phyloP scores from a whole-genome alignment of 2,797 vertebrate species.

The Cyprinodon diabolis region DNA sequence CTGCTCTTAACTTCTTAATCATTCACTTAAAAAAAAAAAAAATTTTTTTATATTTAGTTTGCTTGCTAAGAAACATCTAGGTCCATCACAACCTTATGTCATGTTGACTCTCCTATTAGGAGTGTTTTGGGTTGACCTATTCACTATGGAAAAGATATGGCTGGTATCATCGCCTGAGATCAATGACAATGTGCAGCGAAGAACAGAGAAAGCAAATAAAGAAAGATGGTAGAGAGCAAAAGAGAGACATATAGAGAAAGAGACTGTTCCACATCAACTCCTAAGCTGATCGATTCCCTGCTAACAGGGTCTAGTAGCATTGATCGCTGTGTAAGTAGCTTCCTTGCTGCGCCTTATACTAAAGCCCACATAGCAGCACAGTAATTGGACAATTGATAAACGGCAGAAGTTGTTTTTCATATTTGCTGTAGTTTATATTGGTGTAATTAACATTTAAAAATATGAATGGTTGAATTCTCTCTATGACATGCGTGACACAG shows the following conservation, averaged over 20 bases:
- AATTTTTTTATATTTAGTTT: background rate
- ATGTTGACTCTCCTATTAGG: slow-evolving; percentile 46
- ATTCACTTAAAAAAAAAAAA: background rate
- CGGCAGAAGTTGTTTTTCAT: slow-evolving; percentile 27
- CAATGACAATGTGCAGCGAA: slow-evolving; percentile 52
- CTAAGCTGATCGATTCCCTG: slow-evolving; percentile 75
- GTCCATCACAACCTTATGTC: slow-evolving; percentile 38
- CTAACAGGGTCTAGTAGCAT: slow-evolving; percentile 75
- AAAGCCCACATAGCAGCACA: slow-evolving; percentile 54
- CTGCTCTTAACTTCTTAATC: background rate
- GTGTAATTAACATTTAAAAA: background rate
- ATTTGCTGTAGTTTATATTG: slow-evolving; percentile 6
- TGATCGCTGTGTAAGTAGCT: slow-evolving; percentile 76
- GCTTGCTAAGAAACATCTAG: slow-evolving; percentile 22
- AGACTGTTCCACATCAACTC: slow-evolving; percentile 71
- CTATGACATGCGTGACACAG: slow-evolving; percentile 9
- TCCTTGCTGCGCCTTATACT: slow-evolving; percentile 64
- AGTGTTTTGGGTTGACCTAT: slow-evolving; percentile 53
- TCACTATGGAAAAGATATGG: slow-evolving; percentile 56
- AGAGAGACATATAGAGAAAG: slow-evolving; percentile 54
- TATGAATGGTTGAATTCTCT: slow-evolving; percentile 10
- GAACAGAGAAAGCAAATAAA: slow-evolving; percentile 52
- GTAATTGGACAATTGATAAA: slow-evolving; percentile 34
- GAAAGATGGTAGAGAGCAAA: slow-evolving; percentile 46
- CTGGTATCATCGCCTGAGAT: slow-evolving; percentile 49